A percentile compares a stretch with the other conserved stretches of the same genome.
These are phyloP conservation scores for Oxyscelio sp. DNA, from an alignment of 2,888 invertebrate genomes.

Conservation along the genomic window DNA sequence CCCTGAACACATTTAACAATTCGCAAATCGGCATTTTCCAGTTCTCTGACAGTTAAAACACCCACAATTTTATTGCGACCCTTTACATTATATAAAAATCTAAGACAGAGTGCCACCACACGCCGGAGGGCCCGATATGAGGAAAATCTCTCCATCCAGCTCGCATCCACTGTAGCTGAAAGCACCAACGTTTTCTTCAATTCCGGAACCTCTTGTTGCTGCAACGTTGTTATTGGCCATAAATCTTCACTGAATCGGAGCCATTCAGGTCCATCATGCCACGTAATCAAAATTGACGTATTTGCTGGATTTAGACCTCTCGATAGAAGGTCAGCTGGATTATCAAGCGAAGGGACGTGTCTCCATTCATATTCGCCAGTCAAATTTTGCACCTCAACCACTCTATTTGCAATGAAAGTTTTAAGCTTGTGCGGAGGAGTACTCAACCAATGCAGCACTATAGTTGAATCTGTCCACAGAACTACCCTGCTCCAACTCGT, in stretches of 20 bases:
- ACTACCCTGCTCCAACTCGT: background rate
- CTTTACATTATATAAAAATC: background rate
- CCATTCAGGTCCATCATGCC: background rate
- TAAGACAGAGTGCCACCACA: background rate
- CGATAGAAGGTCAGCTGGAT: background rate
- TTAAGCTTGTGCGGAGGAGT: background rate
- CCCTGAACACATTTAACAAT: background rate
- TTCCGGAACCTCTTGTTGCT: background rate
- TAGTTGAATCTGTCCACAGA: background rate
- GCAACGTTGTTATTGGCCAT: background rate
- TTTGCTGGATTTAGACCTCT: background rate
- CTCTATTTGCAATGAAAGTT: background rate
- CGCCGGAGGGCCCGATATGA: conserved; percentile 5
- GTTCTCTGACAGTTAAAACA: background rate
- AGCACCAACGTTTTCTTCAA: background rate
- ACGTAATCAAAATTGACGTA: background rate
- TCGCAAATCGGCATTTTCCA: background rate
- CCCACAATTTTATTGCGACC: background rate
- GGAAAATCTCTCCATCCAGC: conserved; percentile 7
- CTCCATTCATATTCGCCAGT: background rate
- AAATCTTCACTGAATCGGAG: background rate
- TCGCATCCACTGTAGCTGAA: background rate
- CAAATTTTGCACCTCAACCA: background rate
- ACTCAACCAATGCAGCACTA: background rate
- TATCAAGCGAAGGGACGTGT: background rate